phyloP scores from a whole-genome alignment of 2,888 invertebrate species.

The Sminthurides aquaticus region DNA sequence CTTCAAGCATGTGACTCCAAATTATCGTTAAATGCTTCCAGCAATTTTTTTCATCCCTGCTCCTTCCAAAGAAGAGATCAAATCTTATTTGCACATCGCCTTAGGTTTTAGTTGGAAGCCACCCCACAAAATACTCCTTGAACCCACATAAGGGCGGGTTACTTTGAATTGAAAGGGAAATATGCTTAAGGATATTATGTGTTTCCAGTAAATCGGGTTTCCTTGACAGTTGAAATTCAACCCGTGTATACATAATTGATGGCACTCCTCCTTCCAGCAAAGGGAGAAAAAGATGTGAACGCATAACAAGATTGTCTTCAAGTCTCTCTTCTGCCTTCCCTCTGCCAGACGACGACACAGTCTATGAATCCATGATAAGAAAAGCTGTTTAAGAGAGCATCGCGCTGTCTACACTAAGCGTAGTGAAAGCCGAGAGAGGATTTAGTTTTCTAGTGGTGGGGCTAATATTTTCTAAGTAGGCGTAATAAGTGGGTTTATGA shows the following conservation, averaged over 20 bases:
- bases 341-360: not conserved
- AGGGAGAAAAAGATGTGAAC: not conserved
- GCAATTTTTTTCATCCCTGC: too few species aligned
- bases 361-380: too few species aligned
- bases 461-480: constrained; percentile 5
- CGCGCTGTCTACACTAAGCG: too few species aligned
- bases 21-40: too few species aligned
- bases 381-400: not conserved
- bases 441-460: not conserved
- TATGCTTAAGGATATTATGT: too few species aligned
- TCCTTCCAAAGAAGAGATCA: too few species aligned
- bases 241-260: constrained; percentile 3
- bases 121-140: too few species aligned
- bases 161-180: too few species aligned
- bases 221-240: not conserved
- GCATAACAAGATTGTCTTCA: not conserved
- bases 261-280: not conserved
- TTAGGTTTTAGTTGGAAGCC: too few species aligned
- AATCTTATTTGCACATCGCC: too few species aligned
- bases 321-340: not conserved
- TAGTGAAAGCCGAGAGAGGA: not conserved
- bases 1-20: too few species aligned
- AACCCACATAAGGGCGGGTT: too few species aligned
- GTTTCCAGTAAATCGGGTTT: not conserved
- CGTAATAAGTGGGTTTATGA: constrained; percentile 17